Evolutionary conservation across 1,140 invertebrate species (phyloP), one percentile per base, ranked within the genome.

Genomic region (Tachypleus tridentatus): DNA sequence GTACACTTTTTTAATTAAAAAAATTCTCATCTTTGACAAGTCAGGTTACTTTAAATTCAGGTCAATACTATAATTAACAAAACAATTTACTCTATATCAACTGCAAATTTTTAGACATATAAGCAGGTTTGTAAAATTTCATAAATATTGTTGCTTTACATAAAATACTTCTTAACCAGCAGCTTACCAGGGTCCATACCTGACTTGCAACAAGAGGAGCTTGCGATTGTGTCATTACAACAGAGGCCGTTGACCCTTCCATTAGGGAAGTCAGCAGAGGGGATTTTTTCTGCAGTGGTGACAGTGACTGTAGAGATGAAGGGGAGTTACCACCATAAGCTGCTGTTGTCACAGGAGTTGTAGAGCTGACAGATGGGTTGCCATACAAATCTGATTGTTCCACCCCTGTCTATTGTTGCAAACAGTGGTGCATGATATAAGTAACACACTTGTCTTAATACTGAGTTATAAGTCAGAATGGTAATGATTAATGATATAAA

Each of bases 261-360:
- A 76, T 75, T 54, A 75, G 68, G 52, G 74, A 74, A n/a, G 70
- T 70, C 48, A 76, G 70, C 57, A 75, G 67, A 49, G 73, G 74
- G 58, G 72, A 68, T 67, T 76, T 74, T 68, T 76, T 74, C 59
- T 71, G 73, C 68, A 75, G 70, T 57, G 73, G 74, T 57, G 69
- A 73, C 64, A 74, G 71, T 64, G 73, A 73, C 51, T 70, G 71
- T 52, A 58, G 59, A 49, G 61, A 61, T 53, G 69, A 64, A 5
- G 69, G 66, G 49, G 59, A 29, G 29, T 29, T 29, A 29, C 29
- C 52, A 48, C 53, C 60, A 10, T 66, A 64, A n/a, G 63, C 66
- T 10, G 61, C 51, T 3, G 64, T 56, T 10, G 62, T 50, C 6
- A 58, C 53, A 60, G 66, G 64, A 58, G 61, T 69, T 4, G 64